Evolutionary conservation across 2,797 vertebrate species (phyloP).

Genomic region (Apodemus agrarius): DNA sequence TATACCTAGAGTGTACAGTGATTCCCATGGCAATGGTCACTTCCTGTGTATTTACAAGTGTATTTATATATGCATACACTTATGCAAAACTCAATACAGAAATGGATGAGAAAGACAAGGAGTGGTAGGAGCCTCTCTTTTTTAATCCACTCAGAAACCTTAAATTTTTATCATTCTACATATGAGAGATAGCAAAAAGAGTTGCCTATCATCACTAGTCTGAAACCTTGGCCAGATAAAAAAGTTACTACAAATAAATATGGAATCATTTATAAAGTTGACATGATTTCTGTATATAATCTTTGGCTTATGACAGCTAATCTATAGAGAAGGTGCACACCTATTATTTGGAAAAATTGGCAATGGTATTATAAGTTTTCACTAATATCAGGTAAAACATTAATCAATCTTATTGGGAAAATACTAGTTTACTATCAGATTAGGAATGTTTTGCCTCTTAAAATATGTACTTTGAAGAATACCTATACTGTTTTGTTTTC

Average conservation of each 20-base stretch:
- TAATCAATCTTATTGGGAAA: neutral
- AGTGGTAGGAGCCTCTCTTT: neutral
- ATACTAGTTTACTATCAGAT: conserved; percentile 69
- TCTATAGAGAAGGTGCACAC: neutral
- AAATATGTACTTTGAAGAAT: conserved; percentile 52
- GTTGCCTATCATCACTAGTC: neutral
- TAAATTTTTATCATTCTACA: neutral
- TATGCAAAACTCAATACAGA: neutral
- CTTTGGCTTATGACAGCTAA: neutral
- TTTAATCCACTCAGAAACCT: rapidly evolving
- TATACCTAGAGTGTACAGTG: neutral
- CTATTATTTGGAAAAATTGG: rapidly evolving
- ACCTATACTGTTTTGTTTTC: conserved; percentile 58
- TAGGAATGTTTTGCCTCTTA: conserved; percentile 53
- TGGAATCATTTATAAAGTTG: too few relatives aligned
- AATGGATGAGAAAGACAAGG: neutral
- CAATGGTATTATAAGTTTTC: neutral
- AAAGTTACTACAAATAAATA: too few relatives aligned
- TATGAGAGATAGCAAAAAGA: rapidly evolving
- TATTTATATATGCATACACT: neutral
- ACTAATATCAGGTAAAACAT: neutral
- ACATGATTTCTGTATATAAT: neutral
- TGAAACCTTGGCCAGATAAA: neutral
- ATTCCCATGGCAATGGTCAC: rapidly evolving
- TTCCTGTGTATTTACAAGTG: neutral